Evolutionary conservation across 1,140 invertebrate genomes (phyloP), one percentile per base, ranked within the genome.

Genomic region (Zaprionus davidi): DNA sequence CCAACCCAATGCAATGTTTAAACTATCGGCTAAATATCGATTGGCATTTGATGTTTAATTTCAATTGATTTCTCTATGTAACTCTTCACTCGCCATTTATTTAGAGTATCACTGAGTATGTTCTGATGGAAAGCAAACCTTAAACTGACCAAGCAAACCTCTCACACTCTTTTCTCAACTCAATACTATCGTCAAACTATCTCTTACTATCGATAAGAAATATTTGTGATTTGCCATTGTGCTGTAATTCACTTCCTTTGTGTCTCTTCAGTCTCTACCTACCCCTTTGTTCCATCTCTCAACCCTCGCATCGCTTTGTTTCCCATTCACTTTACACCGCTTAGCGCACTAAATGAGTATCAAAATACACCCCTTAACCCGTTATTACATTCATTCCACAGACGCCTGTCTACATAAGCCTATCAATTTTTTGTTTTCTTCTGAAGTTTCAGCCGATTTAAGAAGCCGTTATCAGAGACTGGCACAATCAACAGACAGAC

Each of bases 291-390:
- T 0, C 11, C 46, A 51, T 12, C 28, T 7, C 20, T 12, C 20
- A 51, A 51, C 46, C 46, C 46, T 51, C 26, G 53, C 22, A 17
- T 51, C 5, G 28, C 38, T 24, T 51, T 55, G 36, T 20, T 49
- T 36, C 17, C 38, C 69, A 57, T 57, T 56, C 64, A 64, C 53
- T 46, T 57, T 20, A 46, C 38, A 66, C 24, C 59, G 56, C 59
- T 73, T 73, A 73, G 67, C 71, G 59, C 64, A 9, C 59, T 73
- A 38, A 20, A 66, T 63, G 58, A 41, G 26, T 69, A 51, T 62
- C 65, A 62, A 69, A 67, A 69, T 63, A 69, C 66, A 56, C 26
- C 65, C 65, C 66, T 62, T 68, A 62, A 20, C 26, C 26, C 41
- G 28, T 65, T 12, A 58, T 26, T 24, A 56, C 31, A 46, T 26